These are phyloP conservation scores for Butorides virescens DNA, from an alignment of 2,113 vertebrate genomes.

Conservation along the genomic window DNA sequence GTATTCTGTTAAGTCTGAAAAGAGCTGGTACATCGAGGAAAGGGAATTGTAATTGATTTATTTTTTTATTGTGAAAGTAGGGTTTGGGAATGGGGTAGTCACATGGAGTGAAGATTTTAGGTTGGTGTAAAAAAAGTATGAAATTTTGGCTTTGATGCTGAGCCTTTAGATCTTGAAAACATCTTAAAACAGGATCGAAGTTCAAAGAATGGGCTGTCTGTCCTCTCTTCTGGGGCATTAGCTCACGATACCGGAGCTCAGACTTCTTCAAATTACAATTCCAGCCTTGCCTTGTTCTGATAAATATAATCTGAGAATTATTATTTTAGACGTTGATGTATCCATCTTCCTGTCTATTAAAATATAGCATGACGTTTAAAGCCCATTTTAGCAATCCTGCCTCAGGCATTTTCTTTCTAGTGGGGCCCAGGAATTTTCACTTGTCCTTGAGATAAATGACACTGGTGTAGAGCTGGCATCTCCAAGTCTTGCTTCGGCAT, in stretches of 20 bases:
- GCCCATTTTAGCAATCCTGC: constrained; percentile 59
- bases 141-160: constrained; percentile 53
- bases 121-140: constrained; percentile 13
- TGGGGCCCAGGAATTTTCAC: constrained; percentile 47
- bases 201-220: constrained; percentile 33
- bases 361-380: constrained; percentile 65
- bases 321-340: constrained; percentile 61
- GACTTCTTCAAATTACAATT: constrained; percentile 22
- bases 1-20: constrained; percentile 10
- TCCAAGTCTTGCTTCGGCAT: constrained; percentile 3
- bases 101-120: constrained; percentile 29
- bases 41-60: constrained; percentile 34
- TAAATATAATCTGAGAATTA: constrained; percentile 62
- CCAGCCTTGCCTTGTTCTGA: constrained; percentile 44
- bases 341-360: constrained; percentile 62
- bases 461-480: constrained; percentile 21
- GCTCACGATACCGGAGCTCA: neutral
- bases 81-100: constrained; percentile 13
- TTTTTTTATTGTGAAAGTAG: constrained; percentile 44
- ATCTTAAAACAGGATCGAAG: constrained; percentile 47
- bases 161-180: constrained; percentile 52
- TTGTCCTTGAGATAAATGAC: constrained; percentile 63
- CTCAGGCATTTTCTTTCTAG: constrained; percentile 59
- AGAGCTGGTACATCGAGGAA: constrained; percentile 12
- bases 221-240: constrained; percentile 35